A percentile compares a stretch with the other conserved stretches of the same genome.
Conservation (phyloP, 2,113 vertebrate genomes). For the Zingel zingel region DNA sequence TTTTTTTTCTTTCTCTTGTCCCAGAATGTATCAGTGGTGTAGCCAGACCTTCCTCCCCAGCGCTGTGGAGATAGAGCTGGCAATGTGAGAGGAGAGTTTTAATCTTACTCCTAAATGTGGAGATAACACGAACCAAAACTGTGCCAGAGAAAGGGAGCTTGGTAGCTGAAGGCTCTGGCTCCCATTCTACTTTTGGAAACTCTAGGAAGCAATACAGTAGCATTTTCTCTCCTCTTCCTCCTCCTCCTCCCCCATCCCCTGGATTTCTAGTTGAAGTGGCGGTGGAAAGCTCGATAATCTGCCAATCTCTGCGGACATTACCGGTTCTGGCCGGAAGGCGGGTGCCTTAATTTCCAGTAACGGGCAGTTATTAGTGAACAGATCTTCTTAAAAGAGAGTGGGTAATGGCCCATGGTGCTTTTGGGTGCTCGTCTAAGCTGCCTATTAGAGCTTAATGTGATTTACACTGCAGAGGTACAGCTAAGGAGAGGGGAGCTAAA, state of each 20-base stretch:
- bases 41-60: too few species aligned
- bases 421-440: conserved; percentile 61
- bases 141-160: too few species aligned
- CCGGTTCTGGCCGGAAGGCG: conserved; percentile 64
- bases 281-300: conserved; percentile 55
- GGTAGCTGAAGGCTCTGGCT: too few species aligned
- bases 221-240: not conserved
- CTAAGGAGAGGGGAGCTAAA: conserved; percentile 15
- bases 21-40: too few species aligned
- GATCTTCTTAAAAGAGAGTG: conserved; percentile 70
- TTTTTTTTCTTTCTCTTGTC: too few species aligned
- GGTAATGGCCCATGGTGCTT: conserved; percentile 72
- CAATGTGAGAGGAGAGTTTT: too few species aligned
- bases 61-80: too few species aligned
- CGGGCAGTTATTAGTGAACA: conserved; percentile 59
- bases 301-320: conserved; percentile 57
- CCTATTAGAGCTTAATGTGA: conserved; percentile 75
- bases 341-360: conserved; percentile 73
- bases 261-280: conserved; percentile 1
- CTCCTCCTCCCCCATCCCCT: not conserved
- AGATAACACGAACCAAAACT: too few species aligned
- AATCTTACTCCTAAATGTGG: too few species aligned
- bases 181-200: too few species aligned
- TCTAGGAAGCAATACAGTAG: not conserved
- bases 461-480: conserved; percentile 57